Base-by-base conservation (phyloP, 2,888 invertebrate species). In the Eupithecia inturbata region DNA sequence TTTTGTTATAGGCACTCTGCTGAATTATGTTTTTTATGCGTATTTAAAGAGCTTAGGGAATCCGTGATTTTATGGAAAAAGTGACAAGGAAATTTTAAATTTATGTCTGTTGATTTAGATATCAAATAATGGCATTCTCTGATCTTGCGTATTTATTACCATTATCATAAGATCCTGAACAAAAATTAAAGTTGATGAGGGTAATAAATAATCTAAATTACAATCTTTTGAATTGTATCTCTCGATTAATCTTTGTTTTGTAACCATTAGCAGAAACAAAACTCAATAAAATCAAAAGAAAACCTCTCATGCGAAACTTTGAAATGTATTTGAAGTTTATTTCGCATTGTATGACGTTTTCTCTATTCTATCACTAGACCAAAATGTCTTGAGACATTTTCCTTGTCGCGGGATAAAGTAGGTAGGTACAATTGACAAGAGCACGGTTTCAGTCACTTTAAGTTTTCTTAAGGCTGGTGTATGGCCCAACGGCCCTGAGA, bases 191-290 rank as follows among this genome's bases (percentile, higher is more conserved):
- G 60, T 28, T 60, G 60, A 28, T 60, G 28, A 60, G 60, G 60
- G 60, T 60, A 60, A 28, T 28, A 60, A 28, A 9, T 60, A 28
- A 60, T 60, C 60, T 60, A 6, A 60, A 60, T 60, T 60, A 60
- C 28, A 28, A 60, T 26, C 28, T 45, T 19, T 19, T 6, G 16
- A 22, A 22, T 3, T 3, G 22, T 60, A 28, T 28, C 7, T 28
- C 16, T 28, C 3, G 28, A 28, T 26, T 60, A 6, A 28, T 60
- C 16, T 16, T 49, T 60, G 14, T 60, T 28, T 28, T 60, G 28
- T 16, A 28, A 28, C 16, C 0, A 16, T 60, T 60, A 26, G 26
- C 60, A 16, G 60, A 28, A 60, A 60, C 6, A 16, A 60, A 60
- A 60, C 12, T 16, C 16, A 60, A 60, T 16, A 22, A 22, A 22